Percentiles rank a stretch among this genome's conserved stretches.
Evolutionary conservation across 2,113 vertebrate genomes (phyloP).

Genomic region (Rhabdomys dilectus): DNA sequence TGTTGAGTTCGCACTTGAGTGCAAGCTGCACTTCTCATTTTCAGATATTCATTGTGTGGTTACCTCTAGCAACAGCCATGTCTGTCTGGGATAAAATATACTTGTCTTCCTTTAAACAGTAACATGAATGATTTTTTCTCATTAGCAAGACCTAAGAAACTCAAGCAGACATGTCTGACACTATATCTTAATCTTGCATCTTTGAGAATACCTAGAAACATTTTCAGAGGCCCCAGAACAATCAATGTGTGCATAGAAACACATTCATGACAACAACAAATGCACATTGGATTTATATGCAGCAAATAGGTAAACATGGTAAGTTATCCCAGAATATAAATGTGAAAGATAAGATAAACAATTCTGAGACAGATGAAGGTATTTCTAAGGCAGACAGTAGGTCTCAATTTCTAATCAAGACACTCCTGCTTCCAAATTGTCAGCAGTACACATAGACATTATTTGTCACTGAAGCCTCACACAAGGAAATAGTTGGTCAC

Average conservation of each 20-base stretch:
- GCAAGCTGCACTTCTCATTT: background rate
- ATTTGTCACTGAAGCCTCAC: background rate
- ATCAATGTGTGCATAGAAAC: background rate
- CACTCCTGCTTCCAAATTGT: background rate
- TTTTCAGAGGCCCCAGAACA: background rate
- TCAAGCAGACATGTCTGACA: background rate
- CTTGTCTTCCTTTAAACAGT: background rate
- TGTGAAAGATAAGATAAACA: background rate
- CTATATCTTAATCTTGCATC: background rate
- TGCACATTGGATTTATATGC: no score
- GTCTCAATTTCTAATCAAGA: background rate
- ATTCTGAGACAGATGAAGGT: background rate
- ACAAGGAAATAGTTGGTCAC: background rate
- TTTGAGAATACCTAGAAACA: background rate
- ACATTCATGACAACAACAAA: background rate
- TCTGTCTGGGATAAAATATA: background rate
- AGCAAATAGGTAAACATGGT: background rate
- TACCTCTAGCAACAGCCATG: background rate
- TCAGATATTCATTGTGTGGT: background rate
- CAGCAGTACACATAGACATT: background rate
- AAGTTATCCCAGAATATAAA: background rate
- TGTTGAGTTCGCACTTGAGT: background rate
- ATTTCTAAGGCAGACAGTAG: background rate
- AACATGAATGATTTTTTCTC: background rate
- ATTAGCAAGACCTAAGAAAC: background rate